Evolutionary conservation across 2,888 invertebrate genomes (phyloP), one percentile per base, ranked within the genome.

Genomic region (Mesorhabditis belari): DNA sequence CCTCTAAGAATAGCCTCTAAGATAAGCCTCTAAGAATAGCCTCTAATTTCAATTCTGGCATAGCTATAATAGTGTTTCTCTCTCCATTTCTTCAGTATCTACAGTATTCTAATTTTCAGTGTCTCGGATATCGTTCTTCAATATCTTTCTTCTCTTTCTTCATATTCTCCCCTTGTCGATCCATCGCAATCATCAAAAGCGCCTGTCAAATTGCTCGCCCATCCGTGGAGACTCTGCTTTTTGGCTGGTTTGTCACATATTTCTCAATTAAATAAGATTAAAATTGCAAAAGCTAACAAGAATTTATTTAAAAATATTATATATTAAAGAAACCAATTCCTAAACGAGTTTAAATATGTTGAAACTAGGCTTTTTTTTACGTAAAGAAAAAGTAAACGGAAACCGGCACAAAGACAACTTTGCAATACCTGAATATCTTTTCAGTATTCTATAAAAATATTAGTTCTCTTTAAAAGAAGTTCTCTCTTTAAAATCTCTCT

Each of bases 71-170:
- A n/a, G n/a, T n/a, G n/a, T n/a, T n/a, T n/a, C n/a, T n/a, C n/a
- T n/a, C n/a, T n/a, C n/a, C n/a, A n/a, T n/a, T 49, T 17, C 25
- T 4, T 21, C 49, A 23, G 23, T 27, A 5, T 25, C n/a, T 9
- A 12, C 6, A 29, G 9, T 2, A 50, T 50, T 9, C 21, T 21
- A 6, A 50, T 6, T 28, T 69, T 63, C 4, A 90, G 91, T 80
- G 86, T 96, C 23, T 94, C 95, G 77, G 95, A 96, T 83, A 86
- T 95, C 9, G 87, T 96, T 81, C 95, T 95, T n/a, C 71, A 71
- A 60, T 73, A 71, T 50, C 64, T 79, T 25, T 73, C 71, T 5
- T 63, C 77, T 3, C 63, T 79, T 21, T 68, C 71, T 5, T 76
- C 77, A 3, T 77, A 74, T 58, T 58, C 70, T 12, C 67, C 73